Base-by-base conservation (phyloP, 2,113 vertebrate genomes). In the Paraplagusia blochii region DNA sequence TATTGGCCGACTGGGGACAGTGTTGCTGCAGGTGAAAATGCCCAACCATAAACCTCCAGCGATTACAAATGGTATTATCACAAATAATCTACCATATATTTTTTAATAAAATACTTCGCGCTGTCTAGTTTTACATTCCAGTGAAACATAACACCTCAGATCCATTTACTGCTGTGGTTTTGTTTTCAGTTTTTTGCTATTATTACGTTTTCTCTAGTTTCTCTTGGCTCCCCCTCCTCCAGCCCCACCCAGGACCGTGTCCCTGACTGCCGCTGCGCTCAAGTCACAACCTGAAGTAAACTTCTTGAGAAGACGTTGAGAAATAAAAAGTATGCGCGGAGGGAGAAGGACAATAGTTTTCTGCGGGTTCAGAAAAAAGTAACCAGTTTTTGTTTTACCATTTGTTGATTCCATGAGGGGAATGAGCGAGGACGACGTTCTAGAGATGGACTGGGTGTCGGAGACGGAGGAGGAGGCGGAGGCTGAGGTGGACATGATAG, bases 361-460 rank as follows among this genome's bases (percentile, higher is more conserved):
- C 22, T 29, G 22, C 22, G 22, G 22, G 22, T 29, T 29, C 22
- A 29, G 22, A 29, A 29, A 29, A 2, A 29, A 29, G 22, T 29
- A 6, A 29, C 14, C 11, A 1, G 15, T 44, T 15, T 16, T 7
- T n/a, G n/a, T 34, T n/a, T 11, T 19, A 13, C 19, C 58, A 52
- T 44, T 52, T 76, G 55, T 14, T 52, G 42, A 8, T 42, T 19
- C 5, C 29, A 11, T 0, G 0, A 44, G 34, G n/a, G 66, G 44
- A 0, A 88, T 88, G 81, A 80, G 58, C 62, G 42, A 63, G 0
- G 77, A 76, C 73, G 73, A 83, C 48, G 81, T 72, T 18, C 11
- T 54, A 1, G 83, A 87, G 77, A 81, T 85, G 87, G 87, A 87
- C 40, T 81, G 68, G 1, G 1, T 81, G 11, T 58, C 48, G 1